Base-by-base conservation (phyloP, 2,888 invertebrate genomes). In the Dicycla oo region DNA sequence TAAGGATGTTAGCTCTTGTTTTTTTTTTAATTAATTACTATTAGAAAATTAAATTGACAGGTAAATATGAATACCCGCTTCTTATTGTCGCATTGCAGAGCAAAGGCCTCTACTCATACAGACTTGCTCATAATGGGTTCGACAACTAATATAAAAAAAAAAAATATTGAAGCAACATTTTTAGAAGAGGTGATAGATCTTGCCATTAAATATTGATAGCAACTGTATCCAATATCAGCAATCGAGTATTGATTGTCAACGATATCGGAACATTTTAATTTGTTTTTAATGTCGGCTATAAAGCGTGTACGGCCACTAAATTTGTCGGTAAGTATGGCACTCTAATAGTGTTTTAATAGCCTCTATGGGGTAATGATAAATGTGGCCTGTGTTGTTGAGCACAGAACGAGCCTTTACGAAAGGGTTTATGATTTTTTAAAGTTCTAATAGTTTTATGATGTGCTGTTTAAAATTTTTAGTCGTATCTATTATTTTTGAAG, bases 261-360 rank as follows among this genome's bases (percentile, higher is more conserved):
- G 75, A 78, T 85, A 80, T 72, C 57, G 58, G 51, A n/a, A 65
- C 69, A 58, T 68, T 83, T 78, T 84, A 78, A 85, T 83, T 76
- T 67, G 58, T 75, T 82, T 84, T 84, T 82, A 78, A 86, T 84
- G 74, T 74, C 60, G 49, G 68, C 74, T 71, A 63, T 66, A 66
- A 66, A 71, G 51, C 61, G 38, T 51, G 73, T 71, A 63, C 34
- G 34, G 53, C 43, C 49, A 69, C 54, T 72, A 65, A 73, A 65
- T 69, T 58, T 78, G 63, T 69, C 26, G 30, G 70, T 71, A 79
- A 83, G 69, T 75, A 66, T 71, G 56, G 64, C 71, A 53, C 73
- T 86, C 73, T 86, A 86, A 86, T 86, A 79, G 80, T 72, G 70
- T 85, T 86, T 87, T 86, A 86, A 86, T 86, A 80, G 82, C 71